Evolutionary conservation across 2,797 vertebrate species (phyloP).

Genomic region (Oceanodroma leucorhoa): DNA sequence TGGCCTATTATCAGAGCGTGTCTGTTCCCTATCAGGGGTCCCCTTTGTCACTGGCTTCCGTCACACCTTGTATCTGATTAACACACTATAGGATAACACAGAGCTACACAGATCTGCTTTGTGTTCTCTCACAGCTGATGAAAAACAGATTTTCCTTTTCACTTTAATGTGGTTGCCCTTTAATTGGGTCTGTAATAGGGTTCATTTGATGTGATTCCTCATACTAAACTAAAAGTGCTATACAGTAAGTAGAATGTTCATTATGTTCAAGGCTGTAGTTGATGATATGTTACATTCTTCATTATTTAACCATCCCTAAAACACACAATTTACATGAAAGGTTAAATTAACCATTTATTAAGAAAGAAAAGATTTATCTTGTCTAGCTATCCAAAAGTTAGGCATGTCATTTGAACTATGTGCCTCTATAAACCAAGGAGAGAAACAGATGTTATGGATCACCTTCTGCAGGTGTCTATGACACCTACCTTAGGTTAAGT

Average conservation of each 20-base stretch:
- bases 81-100: slow-evolving; percentile 75
- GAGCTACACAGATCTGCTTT: slow-evolving; percentile 79
- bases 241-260: slow-evolving; percentile 35
- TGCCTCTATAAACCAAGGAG: neutral
- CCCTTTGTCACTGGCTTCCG: slow-evolving; percentile 76
- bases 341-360: neutral
- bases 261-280: slow-evolving; percentile 27
- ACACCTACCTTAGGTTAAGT: neutral
- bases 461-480: slow-evolving; percentile 2
- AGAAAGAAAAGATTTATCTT: neutral
- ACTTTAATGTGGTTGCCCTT: slow-evolving; percentile 86
- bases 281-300: neutral
- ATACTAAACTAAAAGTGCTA: slow-evolving; percentile 54
- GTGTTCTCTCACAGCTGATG: slow-evolving; percentile 79
- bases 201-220: slow-evolving; percentile 78
- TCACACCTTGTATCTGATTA: slow-evolving; percentile 79
- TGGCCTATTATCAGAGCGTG: slow-evolving; percentile 65
- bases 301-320: neutral
- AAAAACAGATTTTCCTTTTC: slow-evolving; percentile 81
- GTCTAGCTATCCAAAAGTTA: neutral
- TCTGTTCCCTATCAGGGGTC: slow-evolving; percentile 74
- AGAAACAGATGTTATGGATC: slow-evolving; percentile 11
- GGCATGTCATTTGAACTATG: neutral
- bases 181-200: slow-evolving; percentile 85
- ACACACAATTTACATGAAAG: neutral